Percentiles rank a stretch among this genome's conserved stretches.
These are phyloP conservation scores for Margaritifera margaritifera DNA, from an alignment of 2,888 invertebrate genomes.

Conservation along the genomic window DNA sequence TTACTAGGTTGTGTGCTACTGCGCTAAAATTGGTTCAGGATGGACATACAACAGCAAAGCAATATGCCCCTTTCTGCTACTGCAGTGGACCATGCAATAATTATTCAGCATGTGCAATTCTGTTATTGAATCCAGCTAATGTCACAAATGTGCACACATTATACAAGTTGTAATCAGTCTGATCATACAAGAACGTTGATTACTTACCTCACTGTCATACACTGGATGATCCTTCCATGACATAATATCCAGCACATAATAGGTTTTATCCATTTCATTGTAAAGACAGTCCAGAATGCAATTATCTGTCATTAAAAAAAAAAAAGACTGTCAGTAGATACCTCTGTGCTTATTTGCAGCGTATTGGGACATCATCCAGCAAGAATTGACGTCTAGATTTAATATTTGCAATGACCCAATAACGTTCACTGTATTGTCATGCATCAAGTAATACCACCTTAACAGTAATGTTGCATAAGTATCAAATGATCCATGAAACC, in stretches of 20 bases:
- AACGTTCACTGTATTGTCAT: no score
- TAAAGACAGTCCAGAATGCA: constrained; percentile 90
- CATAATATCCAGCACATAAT: constrained; percentile 88
- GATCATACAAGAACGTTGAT: no score
- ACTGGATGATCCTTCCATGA: constrained; percentile 85
- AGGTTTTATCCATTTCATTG: constrained; percentile 77
- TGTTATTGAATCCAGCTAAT: no score
- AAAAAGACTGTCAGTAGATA: constrained; percentile 7
- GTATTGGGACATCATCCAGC: background rate
- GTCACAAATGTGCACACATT: no score
- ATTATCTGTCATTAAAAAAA: constrained; percentile 70
- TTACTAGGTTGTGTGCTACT: no score
- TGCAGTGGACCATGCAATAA: no score
- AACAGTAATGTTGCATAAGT: background rate
- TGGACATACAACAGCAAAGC: no score
- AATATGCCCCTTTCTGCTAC: no score
- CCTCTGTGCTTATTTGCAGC: background rate
- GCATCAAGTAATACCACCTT: background rate
- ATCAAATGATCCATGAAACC: background rate
- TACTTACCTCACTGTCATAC: constrained; percentile 82
- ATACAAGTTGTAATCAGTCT: no score
- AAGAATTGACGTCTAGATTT: background rate
- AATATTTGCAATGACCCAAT: no score
- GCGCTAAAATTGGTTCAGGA: no score
- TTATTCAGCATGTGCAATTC: no score